These are phyloP conservation scores for Diadegma fenestrale DNA, from an alignment of 2,888 invertebrate species.

Conservation along the genomic window DNA sequence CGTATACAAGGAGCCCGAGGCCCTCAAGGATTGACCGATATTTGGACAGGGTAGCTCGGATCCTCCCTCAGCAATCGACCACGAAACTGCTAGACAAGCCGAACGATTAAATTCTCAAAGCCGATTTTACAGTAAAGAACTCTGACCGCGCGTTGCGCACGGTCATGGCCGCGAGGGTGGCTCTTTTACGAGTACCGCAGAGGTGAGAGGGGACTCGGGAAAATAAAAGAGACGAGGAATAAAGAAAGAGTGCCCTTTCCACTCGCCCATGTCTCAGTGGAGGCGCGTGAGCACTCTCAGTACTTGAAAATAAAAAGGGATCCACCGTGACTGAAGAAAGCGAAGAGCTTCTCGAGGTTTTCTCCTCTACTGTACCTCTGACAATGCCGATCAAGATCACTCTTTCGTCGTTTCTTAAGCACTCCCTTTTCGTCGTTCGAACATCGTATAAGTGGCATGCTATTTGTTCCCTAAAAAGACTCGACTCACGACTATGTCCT, in stretches of 20 bases:
- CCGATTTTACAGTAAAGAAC: constrained; percentile 52
- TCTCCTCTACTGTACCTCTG: constrained; percentile 60
- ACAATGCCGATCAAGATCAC: constrained; percentile 68
- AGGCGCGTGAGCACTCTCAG: constrained; percentile 29
- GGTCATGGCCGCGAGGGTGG: constrained; percentile 51
- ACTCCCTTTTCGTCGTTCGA: constrained; percentile 40
- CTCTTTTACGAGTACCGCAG: constrained; percentile 35
- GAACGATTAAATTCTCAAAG: constrained; percentile 66
- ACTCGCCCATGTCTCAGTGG: constrained; percentile 10
- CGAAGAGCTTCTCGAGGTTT: constrained; percentile 67
- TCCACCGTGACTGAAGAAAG: constrained; percentile 65
- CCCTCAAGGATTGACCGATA: constrained; percentile 66
- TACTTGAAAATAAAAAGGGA: constrained; percentile 60
- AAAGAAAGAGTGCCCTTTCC: constrained; percentile 44
- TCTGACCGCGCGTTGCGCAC: constrained; percentile 54
- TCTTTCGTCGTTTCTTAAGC: constrained; percentile 46
- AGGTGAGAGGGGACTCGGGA: constrained; percentile 46
- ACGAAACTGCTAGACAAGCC: constrained; percentile 50
- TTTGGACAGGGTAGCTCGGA: constrained; percentile 59
- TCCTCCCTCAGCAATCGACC: constrained; percentile 45
- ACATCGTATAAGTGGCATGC: constrained; percentile 57
- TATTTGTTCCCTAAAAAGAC: constrained; percentile 35
- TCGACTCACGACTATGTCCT: neutral
- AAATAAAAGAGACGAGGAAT: constrained; percentile 51
- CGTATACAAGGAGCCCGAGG: constrained; percentile 59